Percentiles rank a stretch among this genome's conserved stretches.
Conservation (phyloP, 2,797 vertebrate genomes). For the Allobates femoralis region DNA sequence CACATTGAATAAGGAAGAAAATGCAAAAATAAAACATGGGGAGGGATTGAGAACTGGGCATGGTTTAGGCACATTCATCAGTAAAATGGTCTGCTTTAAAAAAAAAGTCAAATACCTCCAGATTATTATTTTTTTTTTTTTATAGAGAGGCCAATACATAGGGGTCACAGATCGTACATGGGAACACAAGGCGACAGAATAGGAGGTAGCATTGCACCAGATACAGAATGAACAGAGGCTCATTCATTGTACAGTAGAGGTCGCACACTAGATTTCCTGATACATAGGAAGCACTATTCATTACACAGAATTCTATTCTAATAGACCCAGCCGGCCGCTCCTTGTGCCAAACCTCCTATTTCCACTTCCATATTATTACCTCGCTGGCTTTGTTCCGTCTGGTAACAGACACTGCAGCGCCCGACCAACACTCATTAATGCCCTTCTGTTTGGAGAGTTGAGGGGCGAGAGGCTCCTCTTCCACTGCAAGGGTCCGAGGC, state of each 20-base stretch:
- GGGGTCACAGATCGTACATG: neutral
- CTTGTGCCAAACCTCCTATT: neutral
- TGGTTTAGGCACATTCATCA: neutral
- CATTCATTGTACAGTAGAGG: neutral
- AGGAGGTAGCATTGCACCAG: neutral
- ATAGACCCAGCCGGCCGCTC: neutral
- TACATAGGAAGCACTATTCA: neutral
- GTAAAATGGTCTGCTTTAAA: neutral
- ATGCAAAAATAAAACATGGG: too few relatives aligned
- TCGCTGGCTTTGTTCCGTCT: neutral
- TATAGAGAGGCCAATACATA: neutral
- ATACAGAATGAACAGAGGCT: conserved; percentile 23
- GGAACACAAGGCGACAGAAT: neutral
- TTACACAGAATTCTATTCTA: conserved; percentile 30
- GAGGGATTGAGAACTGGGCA: too few relatives aligned
- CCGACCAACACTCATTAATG: neutral
- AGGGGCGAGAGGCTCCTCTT: neutral
- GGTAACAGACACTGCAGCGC: conserved; percentile 1
- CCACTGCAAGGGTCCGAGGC: neutral
- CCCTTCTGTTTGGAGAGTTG: neutral
- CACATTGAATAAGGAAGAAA: too few relatives aligned
- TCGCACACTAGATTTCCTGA: neutral
- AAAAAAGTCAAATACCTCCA: neutral
- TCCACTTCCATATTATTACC: conserved; percentile 25
- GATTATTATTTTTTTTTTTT: neutral